Evolutionary conservation across 1,140 invertebrate species (phyloP).

Genomic region (Plectus sambesii): DNA sequence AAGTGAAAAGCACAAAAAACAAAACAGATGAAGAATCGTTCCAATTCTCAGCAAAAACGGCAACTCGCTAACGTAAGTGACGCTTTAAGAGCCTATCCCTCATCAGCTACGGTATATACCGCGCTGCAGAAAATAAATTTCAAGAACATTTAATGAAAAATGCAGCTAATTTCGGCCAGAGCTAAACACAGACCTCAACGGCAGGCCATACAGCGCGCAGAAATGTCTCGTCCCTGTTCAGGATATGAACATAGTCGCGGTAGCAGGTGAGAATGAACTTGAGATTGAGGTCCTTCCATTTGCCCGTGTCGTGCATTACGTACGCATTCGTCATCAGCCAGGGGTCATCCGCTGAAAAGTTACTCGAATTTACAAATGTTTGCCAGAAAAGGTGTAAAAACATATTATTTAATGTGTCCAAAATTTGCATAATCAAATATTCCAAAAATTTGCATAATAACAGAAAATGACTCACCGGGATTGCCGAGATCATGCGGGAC

Average conservation of each 20-base stretch:
- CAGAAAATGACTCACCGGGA: constrained; percentile 55
- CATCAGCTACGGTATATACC: too few relatives aligned
- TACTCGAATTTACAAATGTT: constrained; percentile 13
- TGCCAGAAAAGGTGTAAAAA: background rate
- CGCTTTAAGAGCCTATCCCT: too few relatives aligned
- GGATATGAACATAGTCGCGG: constrained; percentile 55
- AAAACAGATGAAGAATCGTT: too few relatives aligned
- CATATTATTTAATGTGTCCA: too few relatives aligned
- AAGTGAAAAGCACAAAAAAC: too few relatives aligned
- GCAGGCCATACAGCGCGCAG: constrained; percentile 56
- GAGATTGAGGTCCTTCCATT: constrained; percentile 81
- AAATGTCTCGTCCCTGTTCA: constrained; percentile 49
- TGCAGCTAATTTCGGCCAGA: background rate
- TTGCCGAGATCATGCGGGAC: constrained; percentile 85
- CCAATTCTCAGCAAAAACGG: too few relatives aligned
- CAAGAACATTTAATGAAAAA: constrained; percentile 3
- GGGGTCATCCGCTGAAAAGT: constrained; percentile 64
- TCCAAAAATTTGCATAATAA: constrained; percentile 16
- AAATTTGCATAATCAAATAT: too few relatives aligned
- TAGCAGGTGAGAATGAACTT: constrained; percentile 81
- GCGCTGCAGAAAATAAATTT: too few relatives aligned
- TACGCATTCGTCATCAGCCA: constrained; percentile 73
- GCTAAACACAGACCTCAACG: constrained; percentile 38
- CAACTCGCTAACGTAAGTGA: too few relatives aligned
- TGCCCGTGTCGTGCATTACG: constrained; percentile 72